Evolutionary conservation across 1,140 invertebrate genomes (phyloP).

Genomic region (Achroia grisella): DNA sequence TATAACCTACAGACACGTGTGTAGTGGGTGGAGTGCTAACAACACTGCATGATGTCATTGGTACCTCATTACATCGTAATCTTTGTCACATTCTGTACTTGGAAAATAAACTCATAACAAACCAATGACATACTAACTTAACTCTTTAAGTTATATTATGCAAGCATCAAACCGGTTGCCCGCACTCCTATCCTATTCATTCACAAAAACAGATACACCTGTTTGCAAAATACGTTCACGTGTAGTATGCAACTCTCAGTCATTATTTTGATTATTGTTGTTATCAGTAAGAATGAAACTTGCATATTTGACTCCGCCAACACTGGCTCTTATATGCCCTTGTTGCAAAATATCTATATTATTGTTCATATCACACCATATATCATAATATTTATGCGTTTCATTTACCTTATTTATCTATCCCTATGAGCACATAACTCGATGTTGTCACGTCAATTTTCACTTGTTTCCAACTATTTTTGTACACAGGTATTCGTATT

Average conservation of each 20-base stretch:
- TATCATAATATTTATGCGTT: too few relatives aligned
- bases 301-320: neutral
- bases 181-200: constrained; percentile 23
- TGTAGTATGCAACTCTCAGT: neutral
- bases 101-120: constrained; percentile 24
- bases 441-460: constrained; percentile 22
- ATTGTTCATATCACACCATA: too few relatives aligned
- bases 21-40: constrained; percentile 53
- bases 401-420: constrained; percentile 30
- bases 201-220: constrained; percentile 43
- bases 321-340: constrained; percentile 34
- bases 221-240: constrained; percentile 10
- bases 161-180: constrained; percentile 23
- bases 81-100: constrained; percentile 41
- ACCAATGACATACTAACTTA: constrained; percentile 35
- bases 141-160: constrained; percentile 34
- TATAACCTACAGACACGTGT: constrained; percentile 57
- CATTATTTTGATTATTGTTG: too few relatives aligned
- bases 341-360: constrained; percentile 23
- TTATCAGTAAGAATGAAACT: neutral
- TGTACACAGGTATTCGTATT: constrained; percentile 18
- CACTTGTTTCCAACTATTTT: constrained; percentile 27
- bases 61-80: constrained; percentile 36
- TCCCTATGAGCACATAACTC: constrained; percentile 32
- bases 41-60: constrained; percentile 58